Conservation (phyloP, 2,797 vertebrate species). For the Graptemys geographica region DNA sequence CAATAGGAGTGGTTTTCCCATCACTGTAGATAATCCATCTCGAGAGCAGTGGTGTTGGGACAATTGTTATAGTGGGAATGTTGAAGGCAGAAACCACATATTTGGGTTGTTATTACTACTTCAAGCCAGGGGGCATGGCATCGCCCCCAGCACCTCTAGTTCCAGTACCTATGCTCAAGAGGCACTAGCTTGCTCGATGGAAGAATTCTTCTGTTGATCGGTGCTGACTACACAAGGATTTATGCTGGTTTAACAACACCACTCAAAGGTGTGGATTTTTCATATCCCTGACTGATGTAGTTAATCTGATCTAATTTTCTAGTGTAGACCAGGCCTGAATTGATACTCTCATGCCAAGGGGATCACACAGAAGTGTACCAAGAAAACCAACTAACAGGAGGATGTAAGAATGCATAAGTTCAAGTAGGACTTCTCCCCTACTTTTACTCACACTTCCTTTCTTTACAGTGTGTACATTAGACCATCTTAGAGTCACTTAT, state of each 20-base stretch:
- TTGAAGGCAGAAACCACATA: too few species aligned
- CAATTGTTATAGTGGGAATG: too few species aligned
- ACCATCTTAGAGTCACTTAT: background rate
- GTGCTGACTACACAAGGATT: too few species aligned
- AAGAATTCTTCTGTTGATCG: too few species aligned
- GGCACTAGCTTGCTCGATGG: too few species aligned
- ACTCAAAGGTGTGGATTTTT: background rate
- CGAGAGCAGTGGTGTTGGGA: too few species aligned
- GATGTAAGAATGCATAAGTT: background rate
- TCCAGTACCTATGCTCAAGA: too few species aligned
- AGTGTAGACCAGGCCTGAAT: background rate
- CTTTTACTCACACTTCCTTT: background rate
- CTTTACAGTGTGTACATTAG: background rate
- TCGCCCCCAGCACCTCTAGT: too few species aligned
- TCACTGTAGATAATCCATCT: too few species aligned
- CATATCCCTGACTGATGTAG: background rate
- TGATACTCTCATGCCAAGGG: background rate
- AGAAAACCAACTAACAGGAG: background rate
- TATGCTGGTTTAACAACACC: background rate
- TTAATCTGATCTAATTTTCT: background rate
- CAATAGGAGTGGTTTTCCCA: too few species aligned
- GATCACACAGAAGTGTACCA: background rate
- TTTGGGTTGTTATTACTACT: too few species aligned
- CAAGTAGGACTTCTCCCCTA: background rate
- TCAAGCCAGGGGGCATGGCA: too few species aligned